Percentiles rank a stretch among this genome's conserved stretches.
Evolutionary conservation across 1,140 invertebrate species (phyloP).

Genomic region (Tyrophagus putrescentiae): DNA sequence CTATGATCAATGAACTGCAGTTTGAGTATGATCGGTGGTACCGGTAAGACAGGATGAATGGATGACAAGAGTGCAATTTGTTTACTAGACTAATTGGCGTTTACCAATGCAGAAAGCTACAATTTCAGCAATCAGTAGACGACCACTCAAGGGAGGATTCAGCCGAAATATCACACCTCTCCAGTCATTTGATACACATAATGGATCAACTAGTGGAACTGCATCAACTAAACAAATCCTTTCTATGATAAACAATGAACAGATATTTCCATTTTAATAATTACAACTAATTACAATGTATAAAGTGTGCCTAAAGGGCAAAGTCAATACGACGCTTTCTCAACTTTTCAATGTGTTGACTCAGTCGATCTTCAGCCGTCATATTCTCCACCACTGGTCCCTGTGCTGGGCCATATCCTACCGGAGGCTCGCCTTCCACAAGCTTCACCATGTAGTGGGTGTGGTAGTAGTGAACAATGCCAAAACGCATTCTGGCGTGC

Average conservation of each 20-base stretch:
- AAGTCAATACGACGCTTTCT: slow-evolving; percentile 29
- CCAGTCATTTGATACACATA: slow-evolving; percentile 3
- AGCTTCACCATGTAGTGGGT: slow-evolving; percentile 73
- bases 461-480: slow-evolving; percentile 59
- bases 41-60: background rate
- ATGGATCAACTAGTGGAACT: slow-evolving; percentile 14
- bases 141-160: background rate
- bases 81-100: background rate
- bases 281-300: background rate
- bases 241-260: background rate
- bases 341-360: slow-evolving; percentile 49
- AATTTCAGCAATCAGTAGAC: background rate
- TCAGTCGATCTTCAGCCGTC: slow-evolving; percentile 50
- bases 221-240: slow-evolving; percentile 11
- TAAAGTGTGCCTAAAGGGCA: background rate
- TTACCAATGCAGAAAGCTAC: background rate
- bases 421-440: slow-evolving; percentile 83
- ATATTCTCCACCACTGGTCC: slow-evolving; percentile 26
- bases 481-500: slow-evolving; percentile 54
- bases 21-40: background rate
- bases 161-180: background rate
- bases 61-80: too few relatives aligned
- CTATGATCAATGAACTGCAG: slow-evolving; percentile 2
- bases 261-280: background rate
- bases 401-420: slow-evolving; percentile 44